Percentiles rank a stretch among this genome's conserved stretches.
These are phyloP conservation scores for Leuctra nigra DNA, from an alignment of 2,888 invertebrate species.

Conservation along the genomic window DNA sequence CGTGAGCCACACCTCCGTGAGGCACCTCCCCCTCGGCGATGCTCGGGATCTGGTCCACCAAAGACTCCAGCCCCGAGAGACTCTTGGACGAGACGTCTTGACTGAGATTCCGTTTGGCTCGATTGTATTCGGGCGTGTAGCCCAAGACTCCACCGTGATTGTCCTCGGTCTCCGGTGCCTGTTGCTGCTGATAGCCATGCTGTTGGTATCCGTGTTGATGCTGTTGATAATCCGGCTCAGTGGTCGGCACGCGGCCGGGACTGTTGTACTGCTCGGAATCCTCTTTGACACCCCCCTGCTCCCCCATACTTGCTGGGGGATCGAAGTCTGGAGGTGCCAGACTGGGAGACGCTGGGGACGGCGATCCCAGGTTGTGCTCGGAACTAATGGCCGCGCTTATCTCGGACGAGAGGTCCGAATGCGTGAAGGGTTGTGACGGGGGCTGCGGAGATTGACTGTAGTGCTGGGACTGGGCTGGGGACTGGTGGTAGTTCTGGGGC, in stretches of 20 bases:
- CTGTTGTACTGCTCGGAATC: conserved; percentile 37
- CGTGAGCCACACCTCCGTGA: conserved; percentile 30
- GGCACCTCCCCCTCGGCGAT: conserved; percentile 62
- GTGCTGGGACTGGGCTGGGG: conserved; percentile 41
- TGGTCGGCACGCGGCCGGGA: conserved; percentile 37
- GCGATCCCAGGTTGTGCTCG: conserved; percentile 54
- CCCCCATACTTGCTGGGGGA: conserved; percentile 54
- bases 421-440: conserved; percentile 48
- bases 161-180: conserved; percentile 32
- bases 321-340: conserved; percentile 66
- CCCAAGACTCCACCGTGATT: conserved; percentile 28
- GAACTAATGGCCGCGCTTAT: conserved; percentile 72
- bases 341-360: conserved; percentile 60
- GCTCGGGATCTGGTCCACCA: conserved; percentile 87
- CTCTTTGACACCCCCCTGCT: conserved; percentile 32
- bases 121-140: conserved; percentile 27
- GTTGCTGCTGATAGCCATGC: conserved; percentile 34
- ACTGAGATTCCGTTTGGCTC: conserved; percentile 29
- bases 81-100: conserved; percentile 82
- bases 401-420: conserved; percentile 68
- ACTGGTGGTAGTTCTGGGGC: conserved; percentile 36
- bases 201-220: conserved; percentile 32
- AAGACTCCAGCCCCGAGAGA: conserved; percentile 76
- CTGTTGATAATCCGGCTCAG: conserved; percentile 10
- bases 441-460: conserved; percentile 45